Evolutionary conservation across 2,888 invertebrate species (phyloP), one percentile per base, ranked within the genome.

Genomic region (Gandaritis pyraliata): DNA sequence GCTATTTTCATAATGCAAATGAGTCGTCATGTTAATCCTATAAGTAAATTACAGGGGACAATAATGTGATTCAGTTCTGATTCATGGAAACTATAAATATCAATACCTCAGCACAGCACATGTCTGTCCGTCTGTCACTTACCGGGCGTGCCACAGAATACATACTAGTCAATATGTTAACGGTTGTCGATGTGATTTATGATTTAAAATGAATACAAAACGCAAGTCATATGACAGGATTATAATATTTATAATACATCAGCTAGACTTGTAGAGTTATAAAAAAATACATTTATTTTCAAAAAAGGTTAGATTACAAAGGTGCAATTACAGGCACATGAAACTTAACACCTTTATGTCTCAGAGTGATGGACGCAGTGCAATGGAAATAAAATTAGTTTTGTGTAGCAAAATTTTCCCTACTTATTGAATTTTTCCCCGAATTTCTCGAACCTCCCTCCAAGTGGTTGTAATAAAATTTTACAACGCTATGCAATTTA

Each of bases 81-180:
- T 57, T 57, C 57, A 57, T 45, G 58, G 51, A 61, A 61, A 65
- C 55, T 53, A 67, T 65, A 60, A 66, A 67, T 67, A 67, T 67
- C 61, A 66, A 65, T 67, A 62, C 53, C 55, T 59, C 56, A 56
- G 56, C 64, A 57, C 65, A 54, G 57, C 56, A 56, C 64, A 58
- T 61, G 69, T 52, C 65, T 39, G 52, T 69, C 64, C 7, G 63
- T 66, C 66, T 65, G 69, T 69, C 69, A 69, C 56, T 66, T 61
- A 62, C 65, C 48, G 43, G n/a, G 13, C 4, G 7, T 11, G 23
- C 5, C 43, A 54, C 16, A 60, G 54, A 54, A 38, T 49, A 50
- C 7, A 4, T 29, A 49, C 33, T 2, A 30, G 48, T 47, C 29
- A 23, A 16, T 50, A n/a, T 23, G 16, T 39, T 56, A 57, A 57